Evolutionary conservation across 2,113 vertebrate genomes (phyloP).

Genomic region (Gallinago jamesoni): DNA sequence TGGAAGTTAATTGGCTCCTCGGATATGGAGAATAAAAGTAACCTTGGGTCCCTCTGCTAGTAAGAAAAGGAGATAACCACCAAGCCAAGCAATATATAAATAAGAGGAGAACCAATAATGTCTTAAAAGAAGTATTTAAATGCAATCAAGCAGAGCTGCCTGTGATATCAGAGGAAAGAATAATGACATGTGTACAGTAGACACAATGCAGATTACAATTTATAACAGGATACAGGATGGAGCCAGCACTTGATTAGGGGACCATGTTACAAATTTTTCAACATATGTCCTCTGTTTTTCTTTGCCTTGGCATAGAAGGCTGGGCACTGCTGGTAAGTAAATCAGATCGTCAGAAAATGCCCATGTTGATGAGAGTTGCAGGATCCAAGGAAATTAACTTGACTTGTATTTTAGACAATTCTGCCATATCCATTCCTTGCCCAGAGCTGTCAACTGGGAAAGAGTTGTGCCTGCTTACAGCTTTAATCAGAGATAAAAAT

Average conservation of each 20-base stretch:
- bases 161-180: slow-evolving; percentile 68
- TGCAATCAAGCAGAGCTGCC: slow-evolving; percentile 62
- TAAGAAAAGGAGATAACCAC: slow-evolving; percentile 24
- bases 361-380: slow-evolving; percentile 39
- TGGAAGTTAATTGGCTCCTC: neutral
- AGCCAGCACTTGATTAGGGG: slow-evolving; percentile 73
- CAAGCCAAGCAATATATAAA: slow-evolving; percentile 15
- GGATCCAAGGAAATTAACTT: slow-evolving; percentile 50
- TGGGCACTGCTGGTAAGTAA: slow-evolving; percentile 57
- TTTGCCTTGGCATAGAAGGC: slow-evolving; percentile 71
- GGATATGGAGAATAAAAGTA: neutral
- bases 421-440: slow-evolving; percentile 9
- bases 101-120: slow-evolving; percentile 55
- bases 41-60: slow-evolving; percentile 11
- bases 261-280: slow-evolving; percentile 68
- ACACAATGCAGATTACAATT: slow-evolving; percentile 73
- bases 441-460: slow-evolving; percentile 2
- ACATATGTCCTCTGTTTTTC: slow-evolving; percentile 72
- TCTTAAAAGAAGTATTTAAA: slow-evolving; percentile 63
- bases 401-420: slow-evolving; percentile 50
- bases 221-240: slow-evolving; percentile 81
- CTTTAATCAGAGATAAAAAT: slow-evolving; percentile 52
- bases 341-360: slow-evolving; percentile 53
- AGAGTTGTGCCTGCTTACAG: neutral
- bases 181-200: slow-evolving; percentile 66